phyloP scores from a whole-genome alignment of 2,113 vertebrate species.

The Fregetta grallaria region DNA sequence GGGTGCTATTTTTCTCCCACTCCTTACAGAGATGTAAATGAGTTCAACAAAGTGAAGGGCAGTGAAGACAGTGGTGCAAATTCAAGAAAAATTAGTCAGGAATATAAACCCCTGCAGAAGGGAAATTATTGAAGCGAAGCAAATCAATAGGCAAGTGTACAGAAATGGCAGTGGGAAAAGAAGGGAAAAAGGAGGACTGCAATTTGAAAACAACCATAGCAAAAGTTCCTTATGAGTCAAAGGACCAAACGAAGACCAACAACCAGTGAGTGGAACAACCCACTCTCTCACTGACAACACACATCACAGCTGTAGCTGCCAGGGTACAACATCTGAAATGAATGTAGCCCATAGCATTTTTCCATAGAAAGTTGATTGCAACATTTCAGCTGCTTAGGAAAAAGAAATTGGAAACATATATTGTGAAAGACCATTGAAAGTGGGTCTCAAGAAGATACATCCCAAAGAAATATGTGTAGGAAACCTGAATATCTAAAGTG shows the following conservation, averaged over 20 bases:
- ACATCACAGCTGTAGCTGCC: neutral
- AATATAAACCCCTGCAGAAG: neutral
- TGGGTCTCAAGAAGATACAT: neutral
- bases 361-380: neutral
- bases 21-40: constrained; percentile 20
- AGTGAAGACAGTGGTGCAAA: neutral
- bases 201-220: neutral
- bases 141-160: neutral
- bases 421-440: neutral
- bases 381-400: neutral
- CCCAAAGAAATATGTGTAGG: neutral
- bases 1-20: neutral
- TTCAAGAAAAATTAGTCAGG: neutral
- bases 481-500: neutral
- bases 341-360: neutral
- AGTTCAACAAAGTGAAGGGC: neutral
- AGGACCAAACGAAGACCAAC: neutral
- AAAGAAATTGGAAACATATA: neutral
- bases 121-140: neutral
- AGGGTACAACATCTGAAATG: neutral
- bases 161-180: neutral
- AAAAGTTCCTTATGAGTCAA: neutral
- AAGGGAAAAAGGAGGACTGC: neutral
- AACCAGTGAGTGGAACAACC: neutral
- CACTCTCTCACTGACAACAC: neutral